phyloP scores from a whole-genome alignment of 2,113 vertebrate species.

The Pseudonaja textilis region DNA sequence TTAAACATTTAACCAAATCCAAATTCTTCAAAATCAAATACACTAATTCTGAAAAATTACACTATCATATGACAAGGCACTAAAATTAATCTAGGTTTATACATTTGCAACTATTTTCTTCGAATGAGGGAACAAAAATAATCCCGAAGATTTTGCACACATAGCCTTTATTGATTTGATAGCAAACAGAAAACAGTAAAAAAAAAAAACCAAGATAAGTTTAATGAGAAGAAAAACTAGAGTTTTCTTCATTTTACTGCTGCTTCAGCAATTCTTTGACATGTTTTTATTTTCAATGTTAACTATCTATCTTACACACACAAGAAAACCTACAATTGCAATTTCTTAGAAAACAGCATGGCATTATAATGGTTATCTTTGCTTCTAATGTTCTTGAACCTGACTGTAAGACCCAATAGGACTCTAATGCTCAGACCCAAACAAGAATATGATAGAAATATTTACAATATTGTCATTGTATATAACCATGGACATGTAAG shows the following conservation, averaged over 20 bases:
- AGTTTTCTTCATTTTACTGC: slow-evolving; percentile 9
- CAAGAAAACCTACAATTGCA: background rate
- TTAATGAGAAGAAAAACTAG: background rate
- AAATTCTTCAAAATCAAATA: slow-evolving; percentile 7
- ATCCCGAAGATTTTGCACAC: background rate
- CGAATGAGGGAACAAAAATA: slow-evolving; percentile 8
- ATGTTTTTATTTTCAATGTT: background rate
- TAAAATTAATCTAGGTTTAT: background rate
- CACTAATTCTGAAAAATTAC: background rate
- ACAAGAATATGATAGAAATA: background rate
- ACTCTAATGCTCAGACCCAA: background rate
- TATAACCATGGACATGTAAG: background rate
- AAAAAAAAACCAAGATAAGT: background rate
- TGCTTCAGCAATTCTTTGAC: slow-evolving; percentile 1
- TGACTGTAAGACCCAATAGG: background rate
- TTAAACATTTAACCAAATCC: background rate
- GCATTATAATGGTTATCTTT: background rate
- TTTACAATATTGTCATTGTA: background rate
- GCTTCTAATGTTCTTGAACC: background rate
- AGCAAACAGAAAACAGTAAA: background rate
- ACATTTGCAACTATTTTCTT: background rate
- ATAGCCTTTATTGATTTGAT: slow-evolving; percentile 28
- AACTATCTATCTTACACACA: background rate
- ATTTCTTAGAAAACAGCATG: background rate
- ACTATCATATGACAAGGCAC: background rate